Evolutionary conservation across 2,113 vertebrate genomes (phyloP), one percentile per base, ranked within the genome.

Genomic region (Elephantulus edwardii): DNA sequence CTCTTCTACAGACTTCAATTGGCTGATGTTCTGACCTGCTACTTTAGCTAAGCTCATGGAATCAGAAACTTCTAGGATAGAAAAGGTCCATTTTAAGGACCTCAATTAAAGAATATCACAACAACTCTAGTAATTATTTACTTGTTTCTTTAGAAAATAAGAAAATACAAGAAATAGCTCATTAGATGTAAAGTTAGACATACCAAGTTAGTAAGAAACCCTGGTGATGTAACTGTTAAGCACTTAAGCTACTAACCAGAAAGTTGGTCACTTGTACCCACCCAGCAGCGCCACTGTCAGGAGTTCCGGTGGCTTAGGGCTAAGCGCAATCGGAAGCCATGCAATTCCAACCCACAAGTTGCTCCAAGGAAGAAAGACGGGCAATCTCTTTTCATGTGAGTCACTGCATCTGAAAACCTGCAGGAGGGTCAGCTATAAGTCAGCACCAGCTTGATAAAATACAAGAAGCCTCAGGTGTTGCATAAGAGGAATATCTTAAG

Each of bases 91-190:
- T 17, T 86, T 84, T 64, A 80, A 74, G 19, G 35, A 50, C 30
- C 62, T 74, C 54, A 82, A n/a, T n/a, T n/a, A n/a, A 9, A 70
- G 64, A 22, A 44, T 11, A 76, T 54, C 19, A 42, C 2, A n/a
- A 33, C 38, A 70, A 56, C 62, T 54, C 30, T 66, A 76, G 38
- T 58, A 66, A 20, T 83, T 58, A 46, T 50, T 58, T 82, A 66
- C 17, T 83, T 58, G 46, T 50, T 58, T 82, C n/a, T 22, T 72
- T 78, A 82, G 90, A 52, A 93, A 82, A 89, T 17, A 74, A 89
- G 44, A 6, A 11, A 52, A 83, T 86, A 42, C 26, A 74, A 87
- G 13, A 74, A 80, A 54, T 52, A 66, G 20, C 62, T 83, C 3
- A 66, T 42, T 11, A 54, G 22, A 77, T 72, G 9, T 89, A 90